A percentile compares a stretch with the other conserved stretches of the same genome.
Evolutionary conservation across 2,797 vertebrate species (phyloP).

Genomic region (Graptemys geographica): DNA sequence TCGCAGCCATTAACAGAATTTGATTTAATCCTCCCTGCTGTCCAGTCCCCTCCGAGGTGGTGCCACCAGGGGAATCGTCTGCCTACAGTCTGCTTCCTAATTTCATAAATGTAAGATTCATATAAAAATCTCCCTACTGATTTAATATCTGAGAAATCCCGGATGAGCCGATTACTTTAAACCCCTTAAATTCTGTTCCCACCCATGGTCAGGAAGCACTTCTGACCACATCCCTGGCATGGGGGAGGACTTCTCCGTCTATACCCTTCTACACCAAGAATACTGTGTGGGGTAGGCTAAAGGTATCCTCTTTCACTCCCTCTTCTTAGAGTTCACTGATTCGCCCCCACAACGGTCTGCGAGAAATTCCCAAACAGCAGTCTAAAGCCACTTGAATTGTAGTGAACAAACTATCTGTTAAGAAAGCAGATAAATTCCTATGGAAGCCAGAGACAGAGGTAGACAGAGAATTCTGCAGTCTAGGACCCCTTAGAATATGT

Average conservation of each 20-base stretch:
- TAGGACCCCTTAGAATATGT: too few relatives aligned
- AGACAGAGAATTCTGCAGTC: neutral
- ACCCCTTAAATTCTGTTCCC: neutral
- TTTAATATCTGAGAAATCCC: neutral
- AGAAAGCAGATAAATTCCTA: fast-evolving
- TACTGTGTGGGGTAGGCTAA: neutral
- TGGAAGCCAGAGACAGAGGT: neutral
- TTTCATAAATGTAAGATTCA: neutral
- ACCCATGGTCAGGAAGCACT: neutral
- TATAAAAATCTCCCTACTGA: neutral
- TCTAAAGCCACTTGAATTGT: neutral
- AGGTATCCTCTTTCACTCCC: neutral
- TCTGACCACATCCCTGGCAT: neutral
- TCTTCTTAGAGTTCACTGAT: neutral
- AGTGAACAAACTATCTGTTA: neutral
- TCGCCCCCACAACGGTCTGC: neutral
- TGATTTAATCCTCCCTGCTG: neutral
- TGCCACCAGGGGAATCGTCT: neutral
- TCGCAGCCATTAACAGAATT: neutral
- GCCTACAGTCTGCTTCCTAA: fast-evolving
- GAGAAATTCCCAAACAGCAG: neutral
- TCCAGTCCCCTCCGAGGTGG: neutral
- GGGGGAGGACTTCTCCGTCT: neutral
- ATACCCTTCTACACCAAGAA: neutral
- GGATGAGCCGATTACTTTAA: neutral